Conservation (phyloP, 1,140 invertebrate genomes). For the Drosophila sechellia region DNA sequence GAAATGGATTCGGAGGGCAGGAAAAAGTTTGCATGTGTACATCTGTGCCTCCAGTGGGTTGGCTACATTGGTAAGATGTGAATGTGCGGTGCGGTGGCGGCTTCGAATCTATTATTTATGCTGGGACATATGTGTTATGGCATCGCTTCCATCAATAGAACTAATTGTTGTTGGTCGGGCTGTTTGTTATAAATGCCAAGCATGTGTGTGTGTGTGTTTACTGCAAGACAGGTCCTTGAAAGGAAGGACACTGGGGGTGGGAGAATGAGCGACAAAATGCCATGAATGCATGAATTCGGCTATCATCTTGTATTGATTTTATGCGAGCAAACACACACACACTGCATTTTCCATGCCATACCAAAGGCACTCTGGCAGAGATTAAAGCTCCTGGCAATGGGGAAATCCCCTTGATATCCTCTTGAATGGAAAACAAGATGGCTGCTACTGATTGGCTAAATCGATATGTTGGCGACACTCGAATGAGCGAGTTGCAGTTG, state of each 20-base stretch:
- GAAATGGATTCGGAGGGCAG: slow-evolving; percentile 30
- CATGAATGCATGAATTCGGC: slow-evolving; percentile 26
- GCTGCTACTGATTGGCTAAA: slow-evolving; percentile 39
- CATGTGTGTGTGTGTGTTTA: slow-evolving; percentile 41
- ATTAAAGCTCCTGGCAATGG: slow-evolving; percentile 14
- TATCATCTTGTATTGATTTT: slow-evolving; percentile 32
- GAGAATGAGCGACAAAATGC: neutral
- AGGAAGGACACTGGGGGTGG: neutral
- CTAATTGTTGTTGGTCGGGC: slow-evolving; percentile 66
- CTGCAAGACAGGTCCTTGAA: slow-evolving; percentile 4
- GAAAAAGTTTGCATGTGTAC: slow-evolving; percentile 57
- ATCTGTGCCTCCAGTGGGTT: slow-evolving; percentile 32
- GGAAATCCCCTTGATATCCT: slow-evolving; percentile 30
- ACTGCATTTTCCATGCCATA: slow-evolving; percentile 4
- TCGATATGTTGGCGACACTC: slow-evolving; percentile 24
- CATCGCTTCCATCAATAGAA: slow-evolving; percentile 64
- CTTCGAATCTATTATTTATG: slow-evolving; percentile 78
- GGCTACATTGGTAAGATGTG: neutral
- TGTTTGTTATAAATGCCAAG: slow-evolving; percentile 27
- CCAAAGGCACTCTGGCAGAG: slow-evolving; percentile 8
- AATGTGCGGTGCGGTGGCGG: slow-evolving; percentile 36
- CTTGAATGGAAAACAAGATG: slow-evolving; percentile 32
- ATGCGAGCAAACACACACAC: neutral
- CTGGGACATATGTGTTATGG: slow-evolving; percentile 66
- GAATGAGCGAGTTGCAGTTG: neutral